A percentile compares a stretch with the other conserved stretches of the same genome.
These are phyloP conservation scores for Sussaba pulchella DNA, from an alignment of 2,888 invertebrate species.

Conservation along the genomic window DNA sequence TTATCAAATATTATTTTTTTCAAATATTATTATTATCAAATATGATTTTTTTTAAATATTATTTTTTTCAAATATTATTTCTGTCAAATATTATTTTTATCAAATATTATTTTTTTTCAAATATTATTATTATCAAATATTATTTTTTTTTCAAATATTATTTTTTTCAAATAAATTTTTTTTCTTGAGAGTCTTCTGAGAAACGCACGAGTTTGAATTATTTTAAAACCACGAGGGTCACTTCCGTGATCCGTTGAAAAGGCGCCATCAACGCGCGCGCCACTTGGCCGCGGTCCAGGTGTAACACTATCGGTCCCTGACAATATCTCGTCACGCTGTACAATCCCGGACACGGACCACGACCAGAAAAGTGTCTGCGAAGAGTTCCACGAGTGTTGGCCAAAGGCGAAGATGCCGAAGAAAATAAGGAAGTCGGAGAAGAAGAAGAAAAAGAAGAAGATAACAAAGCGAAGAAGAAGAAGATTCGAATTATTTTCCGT, in stretches of 20 bases:
- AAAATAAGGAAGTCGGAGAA: background rate
- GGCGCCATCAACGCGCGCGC: slow-evolving; percentile 25
- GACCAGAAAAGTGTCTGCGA: slow-evolving; percentile 46
- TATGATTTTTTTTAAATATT: too few relatives aligned
- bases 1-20: too few relatives aligned
- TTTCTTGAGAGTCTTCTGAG: background rate
- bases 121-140: too few relatives aligned
- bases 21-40: too few relatives aligned
- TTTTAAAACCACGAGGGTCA: slow-evolving; percentile 46
- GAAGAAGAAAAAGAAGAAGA: slow-evolving; percentile 18
- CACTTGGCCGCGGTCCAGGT: slow-evolving; percentile 64
- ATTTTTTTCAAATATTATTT: too few relatives aligned
- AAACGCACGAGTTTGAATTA: slow-evolving; percentile 47
- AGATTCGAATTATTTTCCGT: background rate
- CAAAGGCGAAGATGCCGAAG: background rate
- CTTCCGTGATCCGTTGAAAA: slow-evolving; percentile 47
- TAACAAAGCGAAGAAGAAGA: slow-evolving; percentile 3
- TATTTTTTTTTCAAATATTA: too few relatives aligned
- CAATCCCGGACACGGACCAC: slow-evolving; percentile 58
- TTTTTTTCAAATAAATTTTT: background rate
- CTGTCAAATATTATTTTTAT: too few relatives aligned
- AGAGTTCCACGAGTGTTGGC: slow-evolving; percentile 38
- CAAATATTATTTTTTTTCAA: too few relatives aligned
- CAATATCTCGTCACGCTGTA: slow-evolving; percentile 42
- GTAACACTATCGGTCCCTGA: slow-evolving; percentile 63